Percentiles rank a stretch among this genome's conserved stretches.
Evolutionary conservation across 1,140 invertebrate genomes (phyloP).

Genomic region (Conus betulinus): DNA sequence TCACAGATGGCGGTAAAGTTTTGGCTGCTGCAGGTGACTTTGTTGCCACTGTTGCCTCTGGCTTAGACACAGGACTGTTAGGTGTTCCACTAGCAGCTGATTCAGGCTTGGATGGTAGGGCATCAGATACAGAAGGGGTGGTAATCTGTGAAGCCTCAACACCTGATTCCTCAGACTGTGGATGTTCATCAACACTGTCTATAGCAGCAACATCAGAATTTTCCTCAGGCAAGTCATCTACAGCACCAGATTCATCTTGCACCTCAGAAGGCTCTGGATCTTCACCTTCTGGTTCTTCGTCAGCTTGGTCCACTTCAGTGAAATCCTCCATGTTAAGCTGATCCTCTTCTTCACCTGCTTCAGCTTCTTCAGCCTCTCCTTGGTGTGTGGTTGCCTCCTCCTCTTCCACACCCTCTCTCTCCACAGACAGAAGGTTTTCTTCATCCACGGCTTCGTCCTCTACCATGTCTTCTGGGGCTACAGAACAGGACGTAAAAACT

Average conservation of each 20-base stretch:
- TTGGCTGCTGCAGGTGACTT: background rate
- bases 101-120: background rate
- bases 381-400: background rate
- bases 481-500: slow-evolving; percentile 42
- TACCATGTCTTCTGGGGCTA: slow-evolving; percentile 52
- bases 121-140: background rate
- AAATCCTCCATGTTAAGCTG: slow-evolving; percentile 11
- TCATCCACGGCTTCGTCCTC: slow-evolving; percentile 36
- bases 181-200: background rate
- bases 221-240: slow-evolving; percentile 1
- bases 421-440: slow-evolving; percentile 26
- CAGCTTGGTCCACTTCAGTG: slow-evolving; percentile 41
- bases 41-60: background rate
- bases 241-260: slow-evolving; percentile 31
- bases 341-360: slow-evolving; percentile 15
- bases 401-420: slow-evolving; percentile 20
- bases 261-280: slow-evolving; percentile 32
- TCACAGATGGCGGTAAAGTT: slow-evolving; percentile 5
- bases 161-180: background rate
- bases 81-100: background rate
- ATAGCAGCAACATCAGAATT: background rate
- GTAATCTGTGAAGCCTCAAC: background rate
- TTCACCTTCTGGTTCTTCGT: slow-evolving; percentile 53
- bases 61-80: background rate
- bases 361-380: background rate